Conservation (phyloP, 2,113 vertebrate species). For the Odocoileus virginianus region DNA sequence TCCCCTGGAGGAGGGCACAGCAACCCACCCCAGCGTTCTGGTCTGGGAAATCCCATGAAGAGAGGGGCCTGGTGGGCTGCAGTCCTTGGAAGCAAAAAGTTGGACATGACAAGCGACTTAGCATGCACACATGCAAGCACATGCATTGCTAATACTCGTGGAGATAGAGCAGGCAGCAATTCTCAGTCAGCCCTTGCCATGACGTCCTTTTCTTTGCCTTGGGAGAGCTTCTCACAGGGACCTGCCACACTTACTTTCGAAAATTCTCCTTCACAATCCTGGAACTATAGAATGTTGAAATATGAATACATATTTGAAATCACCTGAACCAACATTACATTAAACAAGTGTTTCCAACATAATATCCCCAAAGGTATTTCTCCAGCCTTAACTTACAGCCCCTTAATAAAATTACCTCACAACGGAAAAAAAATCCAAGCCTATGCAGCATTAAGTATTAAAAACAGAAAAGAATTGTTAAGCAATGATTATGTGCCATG, state of each 20-base stretch:
- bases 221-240: not conserved
- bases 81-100: not conserved
- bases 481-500: not conserved
- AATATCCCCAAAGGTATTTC: not conserved
- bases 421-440: not conserved
- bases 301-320: not conserved
- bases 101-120: not conserved
- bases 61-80: not conserved
- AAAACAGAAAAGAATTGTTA: not conserved
- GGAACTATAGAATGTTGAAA: not conserved
- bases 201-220: not conserved
- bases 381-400: not conserved
- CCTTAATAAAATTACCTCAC: not conserved
- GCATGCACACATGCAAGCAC: not conserved
- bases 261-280: not conserved
- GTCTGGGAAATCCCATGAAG: not conserved
- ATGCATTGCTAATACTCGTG: not conserved
- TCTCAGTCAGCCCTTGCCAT: not conserved
- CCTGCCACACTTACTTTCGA: not conserved
- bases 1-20: not conserved
- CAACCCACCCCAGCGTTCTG: not conserved
- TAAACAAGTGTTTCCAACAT: not conserved
- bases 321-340: not conserved
- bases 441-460: not conserved
- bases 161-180: not conserved